These are phyloP conservation scores for Selenia dentaria DNA, from an alignment of 2,888 invertebrate species.

Conservation along the genomic window DNA sequence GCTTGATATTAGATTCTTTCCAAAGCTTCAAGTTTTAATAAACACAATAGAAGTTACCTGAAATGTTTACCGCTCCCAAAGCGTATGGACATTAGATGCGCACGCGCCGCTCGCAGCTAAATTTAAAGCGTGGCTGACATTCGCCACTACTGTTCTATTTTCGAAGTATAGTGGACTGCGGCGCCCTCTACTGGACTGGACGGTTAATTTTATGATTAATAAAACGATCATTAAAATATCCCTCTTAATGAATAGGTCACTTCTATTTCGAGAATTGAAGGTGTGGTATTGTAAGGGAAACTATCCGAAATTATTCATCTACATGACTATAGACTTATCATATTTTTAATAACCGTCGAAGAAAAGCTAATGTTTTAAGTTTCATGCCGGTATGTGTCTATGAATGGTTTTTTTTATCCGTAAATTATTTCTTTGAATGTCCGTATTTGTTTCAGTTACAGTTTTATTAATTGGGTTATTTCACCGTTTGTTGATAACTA, in stretches of 20 bases:
- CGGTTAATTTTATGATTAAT: constrained; percentile 13
- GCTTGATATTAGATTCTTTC: neutral
- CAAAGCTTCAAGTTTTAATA: too few species aligned
- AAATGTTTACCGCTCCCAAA: constrained; percentile 16
- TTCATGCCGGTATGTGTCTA: too few species aligned
- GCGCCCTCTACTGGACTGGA: constrained; percentile 14
- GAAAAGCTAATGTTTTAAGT: too few species aligned
- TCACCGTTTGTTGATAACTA: too few species aligned
- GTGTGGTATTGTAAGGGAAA: too few species aligned
- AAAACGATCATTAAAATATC: constrained; percentile 1
- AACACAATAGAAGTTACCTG: constrained; percentile 14
- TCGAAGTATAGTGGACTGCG: constrained; percentile 24
- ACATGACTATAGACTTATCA: too few species aligned
- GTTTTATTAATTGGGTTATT: too few species aligned
- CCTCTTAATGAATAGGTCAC: neutral
- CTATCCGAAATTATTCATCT: too few species aligned
- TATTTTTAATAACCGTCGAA: too few species aligned
- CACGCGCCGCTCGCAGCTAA: constrained; percentile 19
- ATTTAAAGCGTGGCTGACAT: constrained; percentile 33
- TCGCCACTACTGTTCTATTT: constrained; percentile 33
- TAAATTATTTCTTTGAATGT: too few species aligned
- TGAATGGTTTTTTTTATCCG: too few species aligned
- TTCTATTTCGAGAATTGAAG: constrained; percentile 2
- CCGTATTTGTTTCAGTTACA: too few species aligned
- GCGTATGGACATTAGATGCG: constrained; percentile 12